Conservation (phyloP, 2,888 invertebrate genomes). For the Epiblema foenella region DNA sequence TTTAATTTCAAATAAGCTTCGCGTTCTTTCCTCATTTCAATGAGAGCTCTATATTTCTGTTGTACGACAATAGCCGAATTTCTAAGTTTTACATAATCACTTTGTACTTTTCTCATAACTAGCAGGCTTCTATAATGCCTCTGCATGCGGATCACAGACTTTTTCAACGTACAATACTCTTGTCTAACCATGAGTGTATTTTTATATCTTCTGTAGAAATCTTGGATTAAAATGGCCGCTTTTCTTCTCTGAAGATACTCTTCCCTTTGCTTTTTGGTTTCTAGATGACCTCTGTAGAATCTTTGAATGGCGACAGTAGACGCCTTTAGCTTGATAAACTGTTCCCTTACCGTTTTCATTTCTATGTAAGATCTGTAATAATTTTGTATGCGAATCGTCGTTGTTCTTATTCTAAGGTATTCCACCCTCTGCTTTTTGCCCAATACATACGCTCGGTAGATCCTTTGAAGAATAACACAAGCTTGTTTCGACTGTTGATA, state of each 20-base stretch:
- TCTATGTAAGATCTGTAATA: slow-evolving; percentile 65
- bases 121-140: slow-evolving; percentile 63
- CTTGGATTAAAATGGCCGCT: slow-evolving; percentile 59
- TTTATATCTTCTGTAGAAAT: slow-evolving; percentile 59
- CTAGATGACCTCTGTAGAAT: slow-evolving; percentile 60
- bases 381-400: slow-evolving; percentile 68
- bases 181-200: slow-evolving; percentile 57
- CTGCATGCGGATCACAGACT: slow-evolving; percentile 73
- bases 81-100: slow-evolving; percentile 63
- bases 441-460: slow-evolving; percentile 65
- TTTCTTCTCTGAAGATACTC: slow-evolving; percentile 55
- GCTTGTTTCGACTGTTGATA: slow-evolving; percentile 65
- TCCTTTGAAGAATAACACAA: slow-evolving; percentile 73
- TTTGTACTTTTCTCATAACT: slow-evolving; percentile 65
- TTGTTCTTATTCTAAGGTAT: slow-evolving; percentile 64
- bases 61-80: slow-evolving; percentile 64
- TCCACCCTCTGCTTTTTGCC: slow-evolving; percentile 64
- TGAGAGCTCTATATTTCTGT: slow-evolving; percentile 66
- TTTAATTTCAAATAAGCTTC: slow-evolving; percentile 56
- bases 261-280: slow-evolving; percentile 55
- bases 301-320: slow-evolving; percentile 61
- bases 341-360: slow-evolving; percentile 61
- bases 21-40: slow-evolving; percentile 63
- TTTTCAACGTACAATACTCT: slow-evolving; percentile 67
- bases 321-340: slow-evolving; percentile 59